phyloP scores from a whole-genome alignment of 2,797 vertebrate species.

The Eupleurogrammus muticus region DNA sequence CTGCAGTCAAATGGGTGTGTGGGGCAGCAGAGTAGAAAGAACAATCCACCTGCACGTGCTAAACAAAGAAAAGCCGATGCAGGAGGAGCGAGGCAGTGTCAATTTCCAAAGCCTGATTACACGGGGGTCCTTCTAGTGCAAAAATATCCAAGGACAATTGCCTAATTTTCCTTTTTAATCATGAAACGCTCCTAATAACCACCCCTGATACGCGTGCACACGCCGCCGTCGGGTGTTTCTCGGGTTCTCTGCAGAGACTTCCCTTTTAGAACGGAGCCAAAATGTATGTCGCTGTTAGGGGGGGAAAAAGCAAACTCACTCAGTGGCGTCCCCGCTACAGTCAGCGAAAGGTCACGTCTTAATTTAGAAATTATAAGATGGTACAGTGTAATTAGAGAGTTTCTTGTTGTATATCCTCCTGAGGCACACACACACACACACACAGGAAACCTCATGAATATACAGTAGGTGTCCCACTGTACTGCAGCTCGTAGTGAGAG shows the following conservation, averaged over 20 bases:
- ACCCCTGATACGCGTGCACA: slow-evolving; percentile 20
- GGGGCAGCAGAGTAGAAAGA: slow-evolving; percentile 3
- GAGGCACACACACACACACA: slow-evolving; percentile 33
- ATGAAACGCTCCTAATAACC: slow-evolving; percentile 15
- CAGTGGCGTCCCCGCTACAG: slow-evolving; percentile 32
- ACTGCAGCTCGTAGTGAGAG: slow-evolving; percentile 17
- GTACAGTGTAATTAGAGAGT: slow-evolving; percentile 65
- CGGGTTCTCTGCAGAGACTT: slow-evolving; percentile 26
- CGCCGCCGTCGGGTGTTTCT: slow-evolving; percentile 17
- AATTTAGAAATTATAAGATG: slow-evolving; percentile 59
- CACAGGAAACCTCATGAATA: slow-evolving; percentile 58
- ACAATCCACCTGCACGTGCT: slow-evolving; percentile 32
- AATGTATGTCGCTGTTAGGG: slow-evolving; percentile 15
- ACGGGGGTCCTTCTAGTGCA: slow-evolving; percentile 18
- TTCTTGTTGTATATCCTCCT: slow-evolving; percentile 42
- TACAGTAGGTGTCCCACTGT: slow-evolving; percentile 47
- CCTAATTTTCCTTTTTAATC: slow-evolving; percentile 23
- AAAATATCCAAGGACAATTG: slow-evolving; percentile 45
- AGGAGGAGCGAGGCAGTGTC: slow-evolving; percentile 29
- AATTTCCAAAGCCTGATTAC: slow-evolving; percentile 53
- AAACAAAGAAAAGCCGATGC: slow-evolving; percentile 31
- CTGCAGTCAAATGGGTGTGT: slow-evolving; percentile 37
- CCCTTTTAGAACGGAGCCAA: slow-evolving; percentile 26
- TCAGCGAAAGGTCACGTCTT: slow-evolving; percentile 66
- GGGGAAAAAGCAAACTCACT: slow-evolving; percentile 23